Percentiles rank a stretch among this genome's conserved stretches.
phyloP scores from a whole-genome alignment of 2,888 invertebrate genomes.

The Sminthurinus aureus region DNA sequence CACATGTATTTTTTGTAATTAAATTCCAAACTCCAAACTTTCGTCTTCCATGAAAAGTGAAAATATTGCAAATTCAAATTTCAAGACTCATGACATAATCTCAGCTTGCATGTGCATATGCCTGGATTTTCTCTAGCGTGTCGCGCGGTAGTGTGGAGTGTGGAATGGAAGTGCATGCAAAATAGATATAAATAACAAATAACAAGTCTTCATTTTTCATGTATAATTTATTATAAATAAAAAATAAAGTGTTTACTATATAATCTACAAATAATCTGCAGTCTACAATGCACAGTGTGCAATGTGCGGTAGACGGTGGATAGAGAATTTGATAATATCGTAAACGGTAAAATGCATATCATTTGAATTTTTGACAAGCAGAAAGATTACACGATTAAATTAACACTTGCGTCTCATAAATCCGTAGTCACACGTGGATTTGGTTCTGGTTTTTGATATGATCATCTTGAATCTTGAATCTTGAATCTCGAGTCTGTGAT shows the following conservation, averaged over 20 bases:
- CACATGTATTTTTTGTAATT: not conserved
- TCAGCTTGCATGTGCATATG: not conserved
- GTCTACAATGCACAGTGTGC: too few relatives aligned
- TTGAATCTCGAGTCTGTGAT: too few relatives aligned
- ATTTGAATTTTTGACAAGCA: conserved; percentile 2
- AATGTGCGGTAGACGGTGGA: not conserved
- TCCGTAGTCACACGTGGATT: not conserved
- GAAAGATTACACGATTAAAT: conserved; percentile 22
- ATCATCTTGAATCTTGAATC: too few relatives aligned
- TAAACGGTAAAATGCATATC: not conserved
- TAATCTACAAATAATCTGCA: too few relatives aligned
- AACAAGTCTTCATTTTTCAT: too few relatives aligned
- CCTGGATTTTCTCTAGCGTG: not conserved
- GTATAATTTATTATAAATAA: too few relatives aligned
- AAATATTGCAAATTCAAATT: not conserved
- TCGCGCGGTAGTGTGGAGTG: not conserved
- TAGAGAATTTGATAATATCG: not conserved
- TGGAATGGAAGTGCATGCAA: not conserved
- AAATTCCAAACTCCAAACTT: not conserved
- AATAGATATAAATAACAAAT: not conserved
- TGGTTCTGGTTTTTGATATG: not conserved
- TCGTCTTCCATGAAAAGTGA: not conserved
- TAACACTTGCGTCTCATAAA: conserved; percentile 26
- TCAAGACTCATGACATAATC: not conserved
- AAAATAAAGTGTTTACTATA: too few relatives aligned